Evolutionary conservation across 2,797 vertebrate genomes (phyloP).

Genomic region (Anguilla pacifica): DNA sequence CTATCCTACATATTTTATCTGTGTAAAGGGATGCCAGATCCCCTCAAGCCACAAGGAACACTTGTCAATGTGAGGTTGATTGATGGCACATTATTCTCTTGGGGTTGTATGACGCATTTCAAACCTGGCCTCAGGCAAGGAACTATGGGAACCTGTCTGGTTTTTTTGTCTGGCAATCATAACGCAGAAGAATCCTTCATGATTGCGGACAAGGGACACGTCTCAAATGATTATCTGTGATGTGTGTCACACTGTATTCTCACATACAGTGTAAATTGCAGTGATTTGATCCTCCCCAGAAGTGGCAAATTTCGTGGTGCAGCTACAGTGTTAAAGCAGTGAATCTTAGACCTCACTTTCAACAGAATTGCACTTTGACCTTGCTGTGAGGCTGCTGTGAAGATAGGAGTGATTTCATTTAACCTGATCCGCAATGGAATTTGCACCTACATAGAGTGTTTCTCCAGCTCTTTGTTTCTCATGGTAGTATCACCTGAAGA

Average conservation of each 20-base stretch:
- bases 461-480: conserved; percentile 30
- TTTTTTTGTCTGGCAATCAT: conserved; percentile 6
- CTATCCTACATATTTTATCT: conserved; percentile 47
- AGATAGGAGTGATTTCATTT: neutral
- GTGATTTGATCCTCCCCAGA: neutral
- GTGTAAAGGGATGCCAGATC: conserved; percentile 45
- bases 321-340: neutral
- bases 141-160: conserved; percentile 56
- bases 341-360: neutral
- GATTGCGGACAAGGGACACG: neutral
- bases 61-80: conserved; percentile 63
- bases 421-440: neutral
- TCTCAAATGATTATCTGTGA: neutral
- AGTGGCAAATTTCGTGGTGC: neutral
- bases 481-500: conserved; percentile 46
- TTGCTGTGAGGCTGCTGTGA: neutral
- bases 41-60: conserved; percentile 45
- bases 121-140: conserved; percentile 55
- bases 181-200: neutral
- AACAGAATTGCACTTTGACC: neutral
- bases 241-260: neutral
- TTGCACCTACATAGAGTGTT: neutral
- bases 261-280: neutral
- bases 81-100: conserved; percentile 55
- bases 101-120: conserved; percentile 49